Percentiles rank a stretch among this genome's conserved stretches.
Conservation (phyloP, 2,797 vertebrate species). For the Rhynchonycteris naso region DNA sequence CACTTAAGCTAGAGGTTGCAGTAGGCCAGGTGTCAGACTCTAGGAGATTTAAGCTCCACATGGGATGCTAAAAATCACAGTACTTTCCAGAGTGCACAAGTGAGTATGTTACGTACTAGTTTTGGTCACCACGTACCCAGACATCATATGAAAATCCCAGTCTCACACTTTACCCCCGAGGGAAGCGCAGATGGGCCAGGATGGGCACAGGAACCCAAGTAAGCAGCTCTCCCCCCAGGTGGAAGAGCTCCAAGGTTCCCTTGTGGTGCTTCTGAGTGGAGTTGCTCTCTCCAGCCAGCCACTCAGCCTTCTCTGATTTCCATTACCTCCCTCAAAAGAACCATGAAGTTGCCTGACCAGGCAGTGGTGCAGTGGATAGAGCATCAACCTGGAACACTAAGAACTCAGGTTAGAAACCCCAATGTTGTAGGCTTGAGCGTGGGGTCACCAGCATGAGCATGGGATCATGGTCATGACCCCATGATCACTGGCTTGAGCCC, state of each 20-base stretch:
- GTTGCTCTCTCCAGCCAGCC: not conserved
- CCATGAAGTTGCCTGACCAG: no score
- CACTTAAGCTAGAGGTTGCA: not conserved
- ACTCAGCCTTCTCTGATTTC: not conserved
- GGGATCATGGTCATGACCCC: no score
- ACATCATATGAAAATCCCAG: not conserved
- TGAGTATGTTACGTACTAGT: not conserved
- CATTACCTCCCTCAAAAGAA: not conserved
- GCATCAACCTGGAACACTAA: no score
- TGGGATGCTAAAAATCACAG: not conserved
- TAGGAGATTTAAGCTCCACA: not conserved
- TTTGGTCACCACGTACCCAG: not conserved
- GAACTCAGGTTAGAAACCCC: no score
- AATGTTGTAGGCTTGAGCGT: no score
- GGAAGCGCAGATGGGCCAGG: not conserved
- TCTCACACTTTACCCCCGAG: not conserved
- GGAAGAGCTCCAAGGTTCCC: not conserved
- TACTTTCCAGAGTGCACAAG: no score
- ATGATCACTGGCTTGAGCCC: no score
- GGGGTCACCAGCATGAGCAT: no score
- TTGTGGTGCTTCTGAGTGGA: no score
- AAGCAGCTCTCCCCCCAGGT: fast-evolving
- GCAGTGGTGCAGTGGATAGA: no score
- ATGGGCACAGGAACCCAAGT: not conserved
- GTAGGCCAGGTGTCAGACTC: not conserved